Evolutionary conservation across 2,797 vertebrate genomes (phyloP).

Genomic region (Falco rusticolus): DNA sequence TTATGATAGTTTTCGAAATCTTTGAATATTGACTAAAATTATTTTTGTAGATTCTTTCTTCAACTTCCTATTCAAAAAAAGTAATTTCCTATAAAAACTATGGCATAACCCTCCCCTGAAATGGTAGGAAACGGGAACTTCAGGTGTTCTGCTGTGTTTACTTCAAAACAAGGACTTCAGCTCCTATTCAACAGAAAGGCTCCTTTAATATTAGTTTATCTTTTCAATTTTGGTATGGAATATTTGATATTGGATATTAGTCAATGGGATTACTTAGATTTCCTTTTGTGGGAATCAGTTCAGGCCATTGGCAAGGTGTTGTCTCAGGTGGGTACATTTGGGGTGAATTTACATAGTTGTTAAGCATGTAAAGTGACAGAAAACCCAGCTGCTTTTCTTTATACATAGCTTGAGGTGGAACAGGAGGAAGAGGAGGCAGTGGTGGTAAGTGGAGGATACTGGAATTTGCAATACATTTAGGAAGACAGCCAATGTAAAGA

Average conservation of each 20-base stretch:
- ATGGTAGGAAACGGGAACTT: not conserved
- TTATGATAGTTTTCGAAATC: not conserved
- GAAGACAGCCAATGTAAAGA: slow-evolving; percentile 80
- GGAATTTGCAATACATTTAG: slow-evolving; percentile 81
- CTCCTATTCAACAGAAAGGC: not conserved
- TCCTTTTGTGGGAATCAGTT: not conserved
- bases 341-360: slow-evolving; percentile 31
- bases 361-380: slow-evolving; percentile 57
- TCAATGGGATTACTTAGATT: not conserved
- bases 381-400: slow-evolving; percentile 57
- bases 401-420: slow-evolving; percentile 65
- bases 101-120: not conserved
- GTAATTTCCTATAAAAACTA: not conserved
- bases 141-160: not conserved
- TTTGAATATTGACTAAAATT: not conserved
- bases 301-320: not conserved
- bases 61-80: not conserved
- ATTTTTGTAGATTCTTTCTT: not conserved
- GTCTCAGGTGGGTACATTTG: not conserved
- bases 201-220: not conserved
- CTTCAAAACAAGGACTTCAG: not conserved
- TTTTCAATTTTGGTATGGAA: not conserved
- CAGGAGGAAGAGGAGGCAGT: slow-evolving; percentile 15
- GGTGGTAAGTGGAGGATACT: slow-evolving; percentile 35
- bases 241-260: not conserved